These are phyloP conservation scores for Lophotriccus pileatus DNA, from an alignment of 2,797 vertebrate genomes.

Conservation along the genomic window DNA sequence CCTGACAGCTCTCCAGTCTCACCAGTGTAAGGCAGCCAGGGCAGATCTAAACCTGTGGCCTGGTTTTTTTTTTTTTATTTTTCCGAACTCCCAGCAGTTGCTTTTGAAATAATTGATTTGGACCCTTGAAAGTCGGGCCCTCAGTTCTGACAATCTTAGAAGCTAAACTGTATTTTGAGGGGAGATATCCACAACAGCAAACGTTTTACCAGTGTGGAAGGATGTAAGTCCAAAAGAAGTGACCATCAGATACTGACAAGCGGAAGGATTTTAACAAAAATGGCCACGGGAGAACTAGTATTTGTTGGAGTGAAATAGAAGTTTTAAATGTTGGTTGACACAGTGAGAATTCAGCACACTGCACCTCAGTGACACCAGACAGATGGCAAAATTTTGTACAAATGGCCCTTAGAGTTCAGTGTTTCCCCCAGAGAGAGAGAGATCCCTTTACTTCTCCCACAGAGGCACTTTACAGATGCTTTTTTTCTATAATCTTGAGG, in stretches of 20 bases:
- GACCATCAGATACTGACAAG: not conserved
- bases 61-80: not conserved
- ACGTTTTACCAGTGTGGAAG: not conserved
- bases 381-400: not conserved
- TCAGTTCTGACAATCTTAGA: not conserved
- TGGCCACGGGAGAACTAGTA: not conserved
- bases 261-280: not conserved
- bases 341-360: not conserved
- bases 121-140: not conserved
- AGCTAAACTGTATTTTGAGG: not conserved
- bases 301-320: not conserved
- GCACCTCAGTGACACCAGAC: not conserved
- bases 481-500: not conserved
- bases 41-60: not conserved
- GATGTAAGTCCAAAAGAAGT: not conserved
- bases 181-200: not conserved
- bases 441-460: not conserved
- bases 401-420: not conserved
- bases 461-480: not conserved
- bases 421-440: not conserved
- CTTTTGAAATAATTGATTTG: not conserved
- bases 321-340: not conserved
- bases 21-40: fast-evolving
- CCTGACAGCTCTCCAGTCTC: not conserved
- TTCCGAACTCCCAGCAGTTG: not conserved